Conservation (phyloP, 2,113 vertebrate species). For the Danionella cerebrum region DNA sequence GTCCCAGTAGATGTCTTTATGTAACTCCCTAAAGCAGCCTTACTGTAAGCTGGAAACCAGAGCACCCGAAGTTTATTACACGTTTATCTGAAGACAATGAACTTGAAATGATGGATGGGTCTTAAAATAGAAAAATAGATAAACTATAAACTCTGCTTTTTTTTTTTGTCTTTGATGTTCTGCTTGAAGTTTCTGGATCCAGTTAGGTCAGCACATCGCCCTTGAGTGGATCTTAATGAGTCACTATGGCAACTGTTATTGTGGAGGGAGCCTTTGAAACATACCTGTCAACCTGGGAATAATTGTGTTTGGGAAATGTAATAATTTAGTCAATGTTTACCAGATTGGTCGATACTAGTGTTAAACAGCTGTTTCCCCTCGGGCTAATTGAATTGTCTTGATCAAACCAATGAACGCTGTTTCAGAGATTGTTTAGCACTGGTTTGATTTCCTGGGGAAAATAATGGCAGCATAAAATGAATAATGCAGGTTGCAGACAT, state of each 20-base stretch:
- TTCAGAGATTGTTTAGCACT: background rate
- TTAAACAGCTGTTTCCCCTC: background rate
- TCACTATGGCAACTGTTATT: conserved; percentile 23
- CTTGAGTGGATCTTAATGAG: conserved; percentile 22
- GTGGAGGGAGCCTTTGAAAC: conserved; percentile 18
- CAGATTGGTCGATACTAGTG: background rate
- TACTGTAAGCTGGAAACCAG: conserved; percentile 8
- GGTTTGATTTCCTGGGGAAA: too few species aligned
- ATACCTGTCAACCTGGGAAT: conserved; percentile 12
- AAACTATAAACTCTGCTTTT: background rate
- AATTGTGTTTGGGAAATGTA: background rate
- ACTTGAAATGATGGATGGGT: background rate
- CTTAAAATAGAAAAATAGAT: background rate
- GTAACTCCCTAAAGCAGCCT: background rate
- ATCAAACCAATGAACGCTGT: background rate
- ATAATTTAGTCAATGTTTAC: conserved; percentile 4
- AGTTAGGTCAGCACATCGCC: conserved; percentile 7
- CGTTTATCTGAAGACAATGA: background rate
- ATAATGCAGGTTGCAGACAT: too few species aligned
- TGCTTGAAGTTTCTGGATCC: conserved; percentile 6
- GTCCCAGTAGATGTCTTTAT: conserved; percentile 9
- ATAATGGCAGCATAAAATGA: too few species aligned
- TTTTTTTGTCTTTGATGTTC: background rate
- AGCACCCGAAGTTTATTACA: background rate
- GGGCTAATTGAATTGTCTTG: background rate